Evolutionary conservation across 2,888 invertebrate genomes (phyloP).

Genomic region (Griposia aprilina): DNA sequence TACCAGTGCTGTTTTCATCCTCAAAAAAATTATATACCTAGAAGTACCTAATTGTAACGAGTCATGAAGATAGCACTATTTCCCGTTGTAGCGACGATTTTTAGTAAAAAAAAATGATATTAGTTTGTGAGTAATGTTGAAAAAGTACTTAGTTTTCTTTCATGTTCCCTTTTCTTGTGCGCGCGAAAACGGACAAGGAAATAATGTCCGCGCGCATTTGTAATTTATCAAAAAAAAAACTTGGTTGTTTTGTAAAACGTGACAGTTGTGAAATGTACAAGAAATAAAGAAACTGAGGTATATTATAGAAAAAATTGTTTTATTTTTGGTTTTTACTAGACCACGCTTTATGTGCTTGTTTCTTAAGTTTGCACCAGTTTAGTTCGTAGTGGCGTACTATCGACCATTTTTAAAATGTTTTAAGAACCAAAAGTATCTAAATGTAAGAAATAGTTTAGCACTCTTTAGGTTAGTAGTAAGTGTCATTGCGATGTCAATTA

Average conservation of each 20-base stretch:
- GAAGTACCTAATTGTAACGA: conserved; percentile 56
- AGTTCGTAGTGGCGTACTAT: conserved; percentile 72
- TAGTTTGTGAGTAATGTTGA: conserved; percentile 75
- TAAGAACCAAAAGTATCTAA: conserved; percentile 86
- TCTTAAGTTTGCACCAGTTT: conserved; percentile 81
- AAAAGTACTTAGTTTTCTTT: conserved; percentile 68
- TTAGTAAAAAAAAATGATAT: conserved; percentile 77
- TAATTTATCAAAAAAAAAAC: conserved; percentile 62
- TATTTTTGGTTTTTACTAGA: conserved; percentile 79
- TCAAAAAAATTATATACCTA: conserved; percentile 54
- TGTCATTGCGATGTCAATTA: conserved; percentile 90
- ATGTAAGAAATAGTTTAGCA: conserved; percentile 88
- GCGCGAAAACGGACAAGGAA: conserved; percentile 39
- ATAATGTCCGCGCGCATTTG: conserved; percentile 45
- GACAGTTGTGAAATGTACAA: conserved; percentile 88
- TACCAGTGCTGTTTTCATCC: conserved; percentile 81
- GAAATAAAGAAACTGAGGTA: conserved; percentile 86
- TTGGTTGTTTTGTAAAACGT: conserved; percentile 82
- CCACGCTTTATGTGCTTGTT: conserved; percentile 86
- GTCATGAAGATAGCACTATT: conserved; percentile 80
- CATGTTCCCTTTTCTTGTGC: conserved; percentile 63
- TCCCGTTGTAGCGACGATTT: conserved; percentile 75
- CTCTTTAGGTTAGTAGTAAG: conserved; percentile 89
- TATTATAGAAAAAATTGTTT: conserved; percentile 85
- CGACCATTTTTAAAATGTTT: conserved; percentile 72